Base-by-base conservation (phyloP, 2,113 vertebrate genomes). In the Sebastes fasciatus region DNA sequence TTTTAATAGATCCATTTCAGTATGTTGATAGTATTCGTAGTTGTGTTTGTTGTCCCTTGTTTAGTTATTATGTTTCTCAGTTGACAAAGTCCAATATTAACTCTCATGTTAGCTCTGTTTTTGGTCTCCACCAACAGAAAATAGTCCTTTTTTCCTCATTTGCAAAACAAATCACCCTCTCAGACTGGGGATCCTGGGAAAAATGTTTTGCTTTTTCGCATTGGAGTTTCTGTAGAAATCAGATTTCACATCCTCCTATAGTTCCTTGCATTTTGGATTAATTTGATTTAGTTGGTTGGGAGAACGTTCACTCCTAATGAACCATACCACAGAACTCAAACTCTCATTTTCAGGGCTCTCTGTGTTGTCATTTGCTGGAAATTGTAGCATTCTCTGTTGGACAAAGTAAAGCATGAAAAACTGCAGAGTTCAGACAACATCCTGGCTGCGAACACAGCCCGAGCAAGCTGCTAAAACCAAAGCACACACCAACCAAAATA, bases 391-490 rank as follows among this genome's bases (percentile, higher is more conserved):
- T 57, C 55, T 72, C 62, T 34, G 34, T 4, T 23, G 21, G 42
- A 58, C n/a, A 9, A 67, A 57, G 26, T 52, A 14, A 71, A 45
- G 72, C 5, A 80, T 14, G 58, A 74, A 67, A 43, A 19, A 14
- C 73, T 1, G 52, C 60, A 74, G 77, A 85, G 79, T 72, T 76
- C 42, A 83, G 42, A 48, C 55, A 40, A 19, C 61, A 68, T 40
- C 16, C 49, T 21, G 17, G 8, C 8, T 60, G 70, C 74, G 62
- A 9, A 77, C 5, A n/a, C 67, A 74, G 60, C 74, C n/a, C 10
- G 21, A 48, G 48, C 7, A 7, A 82, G 70, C 72, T 60, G 63
- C 79, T 78, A 78, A 75, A 87, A 57, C 84, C 52, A 58, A 84
- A 83, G 34, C 76, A 55, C 67, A 72, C 45, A 34, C 80, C 34